These are phyloP conservation scores for Xiphorhynchus elegans DNA, from an alignment of 2,113 vertebrate species.

Conservation along the genomic window DNA sequence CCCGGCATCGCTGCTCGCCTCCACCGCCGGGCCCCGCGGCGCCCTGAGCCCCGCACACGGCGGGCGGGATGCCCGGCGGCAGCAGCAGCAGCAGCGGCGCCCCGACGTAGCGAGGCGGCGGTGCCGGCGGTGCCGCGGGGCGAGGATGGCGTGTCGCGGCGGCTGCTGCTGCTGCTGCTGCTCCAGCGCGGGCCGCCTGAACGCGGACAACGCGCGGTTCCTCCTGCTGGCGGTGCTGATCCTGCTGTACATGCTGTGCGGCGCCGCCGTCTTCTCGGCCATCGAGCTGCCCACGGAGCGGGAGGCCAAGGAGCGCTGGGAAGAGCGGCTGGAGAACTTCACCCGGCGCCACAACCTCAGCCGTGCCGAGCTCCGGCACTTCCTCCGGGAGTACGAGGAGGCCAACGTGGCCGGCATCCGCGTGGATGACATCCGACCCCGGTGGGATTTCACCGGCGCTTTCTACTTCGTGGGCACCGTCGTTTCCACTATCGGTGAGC, in stretches of 20 bases:
- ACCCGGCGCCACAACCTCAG: conserved; percentile 88
- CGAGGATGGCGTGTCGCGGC: conserved; percentile 84
- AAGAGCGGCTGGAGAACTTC: conserved; percentile 86
- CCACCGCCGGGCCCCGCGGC: no score
- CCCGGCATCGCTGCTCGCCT: no score
- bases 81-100: no score
- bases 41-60: no score
- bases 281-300: conserved; percentile 90
- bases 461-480: conserved; percentile 98
- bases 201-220: conserved; percentile 94
- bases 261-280: conserved; percentile 94
- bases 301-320: conserved; percentile 88
- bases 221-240: conserved; percentile 88
- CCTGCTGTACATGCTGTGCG: conserved; percentile 87
- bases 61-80: no score
- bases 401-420: conserved; percentile 89
- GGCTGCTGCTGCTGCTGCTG: conserved; percentile 83
- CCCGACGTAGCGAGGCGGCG: background rate
- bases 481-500: conserved; percentile 95
- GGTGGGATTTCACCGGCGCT: conserved; percentile 95
- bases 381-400: conserved; percentile 89
- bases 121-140: background rate
- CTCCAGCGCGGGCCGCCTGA: conserved; percentile 78
- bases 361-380: conserved; percentile 81
- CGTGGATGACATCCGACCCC: conserved; percentile 84